Evolutionary conservation across 2,113 vertebrate genomes (phyloP), one percentile per base, ranked within the genome.

Genomic region (Epinephelus cyanopodus): DNA sequence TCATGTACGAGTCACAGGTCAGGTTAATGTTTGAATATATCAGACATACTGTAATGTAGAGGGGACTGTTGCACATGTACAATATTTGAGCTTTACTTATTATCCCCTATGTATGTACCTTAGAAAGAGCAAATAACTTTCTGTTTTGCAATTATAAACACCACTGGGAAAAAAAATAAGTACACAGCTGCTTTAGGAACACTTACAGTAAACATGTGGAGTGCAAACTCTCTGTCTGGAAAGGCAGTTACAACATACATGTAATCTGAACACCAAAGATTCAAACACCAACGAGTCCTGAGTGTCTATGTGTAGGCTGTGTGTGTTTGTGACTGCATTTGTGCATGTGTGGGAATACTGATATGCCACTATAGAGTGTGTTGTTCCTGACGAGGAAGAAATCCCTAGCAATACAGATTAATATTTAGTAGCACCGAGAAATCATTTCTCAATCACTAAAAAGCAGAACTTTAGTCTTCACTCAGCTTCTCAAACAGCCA

Each of bases 201-300:
- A 88, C 73, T 73, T 90, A 90, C 80, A 89, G 90, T 93, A 91
- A 92, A 92, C 89, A 89, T 79, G 80, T 89, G 74, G 90, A 93
- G 92, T 92, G 92, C 92, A 93, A 92, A 92, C 92, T 89, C 84
- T 89, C 87, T 90, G 85, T 92, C 88, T 83, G 74, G 84, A 91
- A 91, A 91, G 78, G 81, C 72, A 89, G 65, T 83, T 74, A 83
- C 37, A 85, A 80, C 42, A 81, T 77, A 85, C 61, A 82, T 62
- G 75, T 73, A 53, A 87, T 61, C 58, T 79, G 75, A 89, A 88
- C 75, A 81, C 66, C 68, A 89, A 86, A 68, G 74, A 86, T 84
- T 81, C 67, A 83, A 88, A 89, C 67, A 64, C 73, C 61, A 80
- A 89, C 81, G 83, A 74, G 82, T 83, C 90, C 91, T 92, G 92